Conservation (phyloP, 2,888 invertebrate genomes). For the Omphaloscelis lunosa region DNA sequence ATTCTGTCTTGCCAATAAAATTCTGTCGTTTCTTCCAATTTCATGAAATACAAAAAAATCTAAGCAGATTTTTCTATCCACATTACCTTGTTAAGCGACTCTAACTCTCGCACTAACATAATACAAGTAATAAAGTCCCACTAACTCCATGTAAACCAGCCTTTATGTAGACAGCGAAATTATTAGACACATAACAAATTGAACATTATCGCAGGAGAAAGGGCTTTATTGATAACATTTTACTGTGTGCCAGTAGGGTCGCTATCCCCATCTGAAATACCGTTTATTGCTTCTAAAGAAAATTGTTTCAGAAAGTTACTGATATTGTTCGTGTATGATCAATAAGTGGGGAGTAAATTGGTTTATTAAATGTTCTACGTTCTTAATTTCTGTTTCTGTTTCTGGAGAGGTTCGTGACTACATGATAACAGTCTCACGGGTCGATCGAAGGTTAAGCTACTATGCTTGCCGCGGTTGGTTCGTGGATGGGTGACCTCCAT, state of each 20-base stretch:
- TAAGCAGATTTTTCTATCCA: neutral
- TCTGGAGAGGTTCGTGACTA: too few species aligned
- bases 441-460: too few species aligned
- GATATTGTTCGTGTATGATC: constrained; percentile 19
- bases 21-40: neutral
- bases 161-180: constrained; percentile 25
- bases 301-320: constrained; percentile 32
- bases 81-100: constrained; percentile 2
- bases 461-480: too few species aligned
- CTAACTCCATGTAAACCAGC: constrained; percentile 6
- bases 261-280: constrained; percentile 18
- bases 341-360: constrained; percentile 11
- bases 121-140: constrained; percentile 13
- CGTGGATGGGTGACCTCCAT: too few species aligned
- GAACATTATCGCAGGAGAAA: constrained; percentile 41
- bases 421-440: too few species aligned
- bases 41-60: neutral
- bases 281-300: constrained; percentile 29
- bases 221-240: constrained; percentile 44
- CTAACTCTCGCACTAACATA: neutral
- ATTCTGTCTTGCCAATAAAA: neutral
- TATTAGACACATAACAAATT: constrained; percentile 52
- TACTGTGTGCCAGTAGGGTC: neutral
- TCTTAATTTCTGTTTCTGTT: neutral
- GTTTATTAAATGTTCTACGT: neutral